Base-by-base conservation (phyloP, 2,888 invertebrate genomes). In the Stegana nigrithorax region DNA sequence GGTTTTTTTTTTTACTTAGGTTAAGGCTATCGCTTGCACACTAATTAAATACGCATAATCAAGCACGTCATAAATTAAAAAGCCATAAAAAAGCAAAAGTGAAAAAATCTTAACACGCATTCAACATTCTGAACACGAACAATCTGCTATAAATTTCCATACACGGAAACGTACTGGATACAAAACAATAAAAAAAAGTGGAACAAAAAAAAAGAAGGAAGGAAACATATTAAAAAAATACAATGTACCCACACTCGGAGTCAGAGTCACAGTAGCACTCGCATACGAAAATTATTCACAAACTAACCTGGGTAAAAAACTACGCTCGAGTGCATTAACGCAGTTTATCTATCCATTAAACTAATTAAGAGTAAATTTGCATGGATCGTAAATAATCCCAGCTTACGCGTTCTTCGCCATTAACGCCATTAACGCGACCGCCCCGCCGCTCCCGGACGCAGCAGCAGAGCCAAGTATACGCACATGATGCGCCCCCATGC, bases 301-400 rank as follows among this genome's bases (percentile, higher is more conserved):
- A n/a, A n/a, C n/a, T n/a, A n/a, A n/a, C n/a, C n/a, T n/a, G n/a
- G n/a, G n/a, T n/a, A n/a, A n/a, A n/a, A n/a, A n/a, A n/a, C n/a
- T n/a, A n/a, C n/a, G n/a, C n/a, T n/a, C n/a, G n/a, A 73, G 75
- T 77, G 78, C 78, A 75, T 75, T 78, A 75, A 69, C 73, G 66
- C 68, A 70, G 78, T 80, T 80, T 80, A 80, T 79, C 73, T 81
- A 79, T 79, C 78, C 81, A 79, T 78, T 80, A 77, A 80, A 80
- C 81, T 78, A 80, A 78, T 78, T 78, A 78, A 80, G 79, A 79
- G 75, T 72, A 75, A 80, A 78, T 78, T 78, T 80, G 78, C 81
- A 75, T 75, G 80, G 78, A 78, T 78, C 76, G 78, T 78, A 78
- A 78, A 78, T 80, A 80, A 78, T 80, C 75, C 72, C 67, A 65